These are phyloP conservation scores for Sinopyrophorus schimmeli DNA, from an alignment of 2,888 invertebrate species.

Conservation along the genomic window DNA sequence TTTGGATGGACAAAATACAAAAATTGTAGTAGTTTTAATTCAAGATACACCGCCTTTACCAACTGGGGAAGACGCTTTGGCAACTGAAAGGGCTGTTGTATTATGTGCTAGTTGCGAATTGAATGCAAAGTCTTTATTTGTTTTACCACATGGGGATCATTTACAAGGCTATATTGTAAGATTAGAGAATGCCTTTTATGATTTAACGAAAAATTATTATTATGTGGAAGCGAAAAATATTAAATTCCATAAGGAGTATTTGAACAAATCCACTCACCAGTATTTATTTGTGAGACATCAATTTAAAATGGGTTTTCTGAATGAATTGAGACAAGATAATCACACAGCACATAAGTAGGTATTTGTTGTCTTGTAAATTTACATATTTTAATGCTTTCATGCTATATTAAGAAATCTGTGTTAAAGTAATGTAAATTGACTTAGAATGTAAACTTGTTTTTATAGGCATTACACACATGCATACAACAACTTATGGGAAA, in stretches of 20 bases:
- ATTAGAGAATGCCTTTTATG: conserved; percentile 91
- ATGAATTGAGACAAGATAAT: conserved; percentile 90
- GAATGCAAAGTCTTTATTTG: conserved; percentile 88
- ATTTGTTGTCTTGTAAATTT: conserved; percentile 2
- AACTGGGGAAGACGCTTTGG: conserved; percentile 79
- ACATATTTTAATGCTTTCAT: conserved; percentile 1
- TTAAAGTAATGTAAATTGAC: too few species aligned
- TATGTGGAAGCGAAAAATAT: conserved; percentile 84
- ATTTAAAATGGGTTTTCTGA: conserved; percentile 94
- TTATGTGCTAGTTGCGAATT: conserved; percentile 91
- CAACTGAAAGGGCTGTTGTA: conserved; percentile 88
- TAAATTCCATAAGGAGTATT: conserved; percentile 85
- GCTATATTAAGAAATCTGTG: too few species aligned
- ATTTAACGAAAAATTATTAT: conserved; percentile 91
- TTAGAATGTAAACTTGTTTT: conserved; percentile 28
- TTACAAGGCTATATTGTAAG: conserved; percentile 73
- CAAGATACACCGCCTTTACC: conserved; percentile 81
- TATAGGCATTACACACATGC: conserved; percentile 81
- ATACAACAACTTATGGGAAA: conserved; percentile 87
- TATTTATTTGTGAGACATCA: conserved; percentile 93
- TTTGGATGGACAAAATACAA: conserved; percentile 71
- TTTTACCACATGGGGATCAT: conserved; percentile 85
- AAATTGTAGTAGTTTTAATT: conserved; percentile 86
- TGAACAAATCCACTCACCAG: conserved; percentile 89
- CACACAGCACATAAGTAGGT: conserved; percentile 78